Conservation (phyloP, 2,113 vertebrate genomes). For the Danio rerio region GRCz12tu NC_133183.1:60899501-60900000, state of each 20-base stretch:
- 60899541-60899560: constrained; percentile 92
- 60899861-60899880: no score
- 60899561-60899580: constrained; percentile 95
- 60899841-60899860: no score
- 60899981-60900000: no score
- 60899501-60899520: constrained; percentile 92
- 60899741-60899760: neutral
- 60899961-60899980: no score
- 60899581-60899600: constrained; percentile 92
- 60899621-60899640: constrained; percentile 93
- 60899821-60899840: no score
- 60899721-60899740: constrained; percentile 80
- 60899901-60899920: no score
- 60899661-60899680: constrained; percentile 91
- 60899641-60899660: constrained; percentile 95
- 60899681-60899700: constrained; percentile 97
- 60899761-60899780: neutral
- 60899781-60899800: no score
- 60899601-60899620: constrained; percentile 90
- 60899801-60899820: no score
- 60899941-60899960: no score
- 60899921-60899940: no score
- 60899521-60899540: constrained; percentile 91
- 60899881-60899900: no score
- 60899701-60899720: constrained; percentile 94